These are phyloP conservation scores for Tetranychus piercei DNA, from an alignment of 2,888 invertebrate species.

Conservation along the genomic window DNA sequence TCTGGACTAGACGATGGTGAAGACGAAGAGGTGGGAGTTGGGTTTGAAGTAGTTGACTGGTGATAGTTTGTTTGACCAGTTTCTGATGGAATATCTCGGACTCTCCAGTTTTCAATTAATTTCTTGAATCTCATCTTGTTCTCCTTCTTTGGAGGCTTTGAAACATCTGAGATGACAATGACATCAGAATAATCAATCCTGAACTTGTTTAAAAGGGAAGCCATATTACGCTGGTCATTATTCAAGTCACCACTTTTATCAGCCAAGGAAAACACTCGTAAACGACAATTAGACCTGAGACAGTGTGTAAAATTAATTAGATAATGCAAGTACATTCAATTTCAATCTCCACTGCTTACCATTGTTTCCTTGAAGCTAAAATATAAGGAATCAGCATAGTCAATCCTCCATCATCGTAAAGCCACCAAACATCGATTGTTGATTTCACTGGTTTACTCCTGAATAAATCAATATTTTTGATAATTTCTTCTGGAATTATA, in stretches of 20 bases:
- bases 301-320: background rate
- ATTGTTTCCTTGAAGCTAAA: conserved; percentile 57
- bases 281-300: conserved; percentile 42
- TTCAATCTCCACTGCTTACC: conserved; percentile 38
- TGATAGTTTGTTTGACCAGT: background rate
- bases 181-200: conserved; percentile 89
- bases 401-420: conserved; percentile 48
- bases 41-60: background rate
- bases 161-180: conserved; percentile 75
- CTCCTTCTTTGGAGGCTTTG: conserved; percentile 58
- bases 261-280: conserved; percentile 59
- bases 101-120: conserved; percentile 30
- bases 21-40: conserved; percentile 17
- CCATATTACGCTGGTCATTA: conserved; percentile 72
- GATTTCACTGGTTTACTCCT: background rate
- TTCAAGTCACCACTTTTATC: conserved; percentile 71
- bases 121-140: conserved; percentile 29
- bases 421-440: conserved; percentile 25
- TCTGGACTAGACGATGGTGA: background rate
- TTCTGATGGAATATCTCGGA: conserved; percentile 22
- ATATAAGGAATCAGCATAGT: conserved; percentile 71
- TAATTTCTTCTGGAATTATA: background rate
- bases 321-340: background rate
- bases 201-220: conserved; percentile 82
- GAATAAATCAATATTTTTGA: background rate